Conservation (phyloP, 1,140 invertebrate species). For the Drosophila neocordata region DNA sequence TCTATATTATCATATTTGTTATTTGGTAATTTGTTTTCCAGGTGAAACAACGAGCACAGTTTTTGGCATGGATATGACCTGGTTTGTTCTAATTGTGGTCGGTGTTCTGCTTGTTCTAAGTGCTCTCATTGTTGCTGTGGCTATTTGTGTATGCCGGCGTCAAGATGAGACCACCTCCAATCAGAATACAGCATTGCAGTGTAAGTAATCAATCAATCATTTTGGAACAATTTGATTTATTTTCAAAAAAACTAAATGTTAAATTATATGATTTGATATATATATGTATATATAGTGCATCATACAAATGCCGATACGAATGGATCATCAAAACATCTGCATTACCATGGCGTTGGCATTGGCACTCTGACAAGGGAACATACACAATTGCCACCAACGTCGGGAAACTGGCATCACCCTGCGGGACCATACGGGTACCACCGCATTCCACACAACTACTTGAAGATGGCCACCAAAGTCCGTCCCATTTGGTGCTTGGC, state of each 20-base stretch:
- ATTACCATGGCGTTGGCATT: slow-evolving; percentile 69
- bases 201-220: too few relatives aligned
- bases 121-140: slow-evolving; percentile 86
- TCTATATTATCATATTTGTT: too few relatives aligned
- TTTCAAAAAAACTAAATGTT: too few relatives aligned
- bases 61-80: slow-evolving; percentile 88
- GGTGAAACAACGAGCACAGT: slow-evolving; percentile 89
- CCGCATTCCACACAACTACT: slow-evolving; percentile 83
- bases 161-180: slow-evolving; percentile 84
- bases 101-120: slow-evolving; percentile 87
- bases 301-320: slow-evolving; percentile 90
- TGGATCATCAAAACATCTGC: slow-evolving; percentile 87
- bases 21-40: slow-evolving; percentile 83
- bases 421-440: slow-evolving; percentile 91
- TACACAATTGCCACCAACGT: slow-evolving; percentile 83
- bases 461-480: slow-evolving; percentile 83
- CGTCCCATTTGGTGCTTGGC: slow-evolving; percentile 83
- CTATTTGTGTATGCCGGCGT: slow-evolving; percentile 89
- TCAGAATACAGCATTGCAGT: slow-evolving; percentile 79
- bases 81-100: slow-evolving; percentile 89
- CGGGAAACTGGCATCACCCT: slow-evolving; percentile 97
- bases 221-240: too few relatives aligned
- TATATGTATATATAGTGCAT: slow-evolving; percentile 85
- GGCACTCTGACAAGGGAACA: slow-evolving; percentile 82
- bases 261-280: neutral